A percentile compares a stretch with the other conserved stretches of the same genome.
These are phyloP conservation scores for Gallinago solitaria DNA, from an alignment of 2,797 vertebrate species.

Conservation along the genomic window DNA sequence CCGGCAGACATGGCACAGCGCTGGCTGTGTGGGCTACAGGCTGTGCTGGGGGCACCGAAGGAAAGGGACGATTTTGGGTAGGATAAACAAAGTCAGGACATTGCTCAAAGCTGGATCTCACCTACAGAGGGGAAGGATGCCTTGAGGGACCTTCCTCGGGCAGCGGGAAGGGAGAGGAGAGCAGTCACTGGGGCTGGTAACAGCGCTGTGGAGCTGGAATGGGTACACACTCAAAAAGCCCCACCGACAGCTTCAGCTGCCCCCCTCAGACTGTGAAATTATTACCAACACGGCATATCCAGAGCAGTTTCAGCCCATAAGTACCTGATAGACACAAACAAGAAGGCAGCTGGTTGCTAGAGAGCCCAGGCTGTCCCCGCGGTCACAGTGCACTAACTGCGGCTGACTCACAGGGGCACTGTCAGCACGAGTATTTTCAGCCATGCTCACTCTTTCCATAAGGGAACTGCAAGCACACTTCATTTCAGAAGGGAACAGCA, in stretches of 20 bases:
- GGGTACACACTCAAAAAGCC: background rate
- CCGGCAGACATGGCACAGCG: rapidly evolving
- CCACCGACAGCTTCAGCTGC: background rate
- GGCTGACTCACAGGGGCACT: slow-evolving; percentile 53
- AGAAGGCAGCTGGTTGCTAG: background rate
- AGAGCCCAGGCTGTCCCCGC: rapidly evolving
- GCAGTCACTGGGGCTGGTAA: rapidly evolving
- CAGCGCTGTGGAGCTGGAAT: rapidly evolving
- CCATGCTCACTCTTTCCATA: background rate
- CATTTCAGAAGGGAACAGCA: background rate
- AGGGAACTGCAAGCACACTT: background rate
- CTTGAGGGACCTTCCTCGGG: background rate
- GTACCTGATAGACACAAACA: background rate
- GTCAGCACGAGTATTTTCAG: background rate
- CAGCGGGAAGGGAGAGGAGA: background rate
- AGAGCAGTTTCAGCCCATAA: background rate
- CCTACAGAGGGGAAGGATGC: background rate
- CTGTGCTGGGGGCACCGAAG: background rate
- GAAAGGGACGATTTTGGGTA: background rate
- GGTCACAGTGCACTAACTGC: background rate
- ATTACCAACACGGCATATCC: too few relatives aligned
- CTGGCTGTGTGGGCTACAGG: rapidly evolving
- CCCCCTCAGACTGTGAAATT: background rate
- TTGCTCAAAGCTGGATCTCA: background rate
- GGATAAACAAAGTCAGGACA: background rate